Evolutionary conservation across 2,797 vertebrate genomes (phyloP).

Genomic region (Coranthus polyacanthus): DNA sequence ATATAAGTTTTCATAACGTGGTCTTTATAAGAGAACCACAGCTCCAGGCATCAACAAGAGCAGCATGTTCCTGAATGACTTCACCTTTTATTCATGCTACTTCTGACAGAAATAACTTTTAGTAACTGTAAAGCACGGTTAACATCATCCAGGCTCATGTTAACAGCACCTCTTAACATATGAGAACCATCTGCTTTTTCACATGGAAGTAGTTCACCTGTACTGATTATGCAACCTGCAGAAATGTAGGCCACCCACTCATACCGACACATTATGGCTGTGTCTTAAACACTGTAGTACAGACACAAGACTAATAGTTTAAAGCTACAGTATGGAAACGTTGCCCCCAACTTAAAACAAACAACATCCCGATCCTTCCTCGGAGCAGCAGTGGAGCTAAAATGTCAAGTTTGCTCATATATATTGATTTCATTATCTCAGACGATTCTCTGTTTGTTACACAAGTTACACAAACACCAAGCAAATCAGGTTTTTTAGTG

Average conservation of each 20-base stretch:
- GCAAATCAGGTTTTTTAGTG: too few relatives aligned
- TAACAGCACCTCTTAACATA: not conserved
- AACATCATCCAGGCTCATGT: not conserved
- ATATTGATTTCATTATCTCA: too few relatives aligned
- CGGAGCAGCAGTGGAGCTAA: too few relatives aligned
- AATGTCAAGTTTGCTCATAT: too few relatives aligned
- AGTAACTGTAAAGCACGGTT: not conserved
- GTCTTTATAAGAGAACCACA: slow-evolving; percentile 30
- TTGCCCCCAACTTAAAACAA: too few relatives aligned
- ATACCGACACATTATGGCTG: slow-evolving; percentile 1
- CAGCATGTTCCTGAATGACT: slow-evolving; percentile 17
- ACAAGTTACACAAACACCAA: too few relatives aligned
- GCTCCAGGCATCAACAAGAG: slow-evolving; percentile 46
- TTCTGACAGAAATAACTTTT: slow-evolving; percentile 31
- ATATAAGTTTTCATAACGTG: slow-evolving; percentile 35
- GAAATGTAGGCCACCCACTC: slow-evolving; percentile 10
- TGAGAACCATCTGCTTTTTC: too few relatives aligned
- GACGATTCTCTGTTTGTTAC: too few relatives aligned
- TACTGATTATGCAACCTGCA: slow-evolving; percentile 8
- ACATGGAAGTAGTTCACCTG: slow-evolving; percentile 21
- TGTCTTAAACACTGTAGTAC: slow-evolving; percentile 9
- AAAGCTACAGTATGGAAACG: too few relatives aligned
- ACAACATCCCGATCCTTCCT: too few relatives aligned
- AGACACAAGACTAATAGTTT: not conserved
- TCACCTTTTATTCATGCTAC: slow-evolving; percentile 30